Conservation (phyloP, 2,113 vertebrate species). For the Neoarius graeffei region DNA sequence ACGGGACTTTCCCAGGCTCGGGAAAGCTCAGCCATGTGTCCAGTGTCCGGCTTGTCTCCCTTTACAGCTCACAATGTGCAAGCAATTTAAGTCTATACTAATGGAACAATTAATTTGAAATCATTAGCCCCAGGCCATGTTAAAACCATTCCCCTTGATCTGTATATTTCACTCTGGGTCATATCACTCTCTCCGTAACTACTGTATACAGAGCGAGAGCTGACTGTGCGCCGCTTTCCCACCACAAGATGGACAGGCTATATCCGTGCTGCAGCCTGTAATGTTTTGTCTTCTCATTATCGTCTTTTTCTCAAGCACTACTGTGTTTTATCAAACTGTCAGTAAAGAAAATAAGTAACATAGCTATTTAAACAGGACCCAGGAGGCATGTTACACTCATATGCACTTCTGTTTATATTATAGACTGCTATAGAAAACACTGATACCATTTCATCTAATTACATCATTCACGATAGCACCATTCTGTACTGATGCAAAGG, state of each 20-base stretch:
- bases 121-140: conserved; percentile 26
- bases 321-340: conserved; percentile 23
- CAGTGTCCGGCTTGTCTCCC: conserved; percentile 13
- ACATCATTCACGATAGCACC: not conserved
- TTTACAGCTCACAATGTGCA: conserved; percentile 42
- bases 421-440: not conserved
- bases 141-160: not conserved
- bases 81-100: conserved; percentile 42
- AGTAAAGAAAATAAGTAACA: not conserved
- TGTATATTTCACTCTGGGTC: not conserved
- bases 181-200: conserved; percentile 11
- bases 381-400: not conserved
- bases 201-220: conserved; percentile 5
- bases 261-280: not conserved
- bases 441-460: not conserved
- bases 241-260: conserved; percentile 14
- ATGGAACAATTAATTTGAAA: conserved; percentile 48
- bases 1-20: conserved; percentile 32
- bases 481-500: not conserved
- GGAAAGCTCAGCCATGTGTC: conserved; percentile 33
- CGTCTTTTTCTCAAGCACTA: not conserved
- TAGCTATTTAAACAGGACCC: conserved; percentile 9
- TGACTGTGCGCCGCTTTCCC: conserved; percentile 2
- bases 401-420: not conserved
- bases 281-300: conserved; percentile 10